These are phyloP conservation scores for Tokudaia tokunoshimensis DNA, from an alignment of 2,797 vertebrate genomes.

Conservation along the genomic window DNA sequence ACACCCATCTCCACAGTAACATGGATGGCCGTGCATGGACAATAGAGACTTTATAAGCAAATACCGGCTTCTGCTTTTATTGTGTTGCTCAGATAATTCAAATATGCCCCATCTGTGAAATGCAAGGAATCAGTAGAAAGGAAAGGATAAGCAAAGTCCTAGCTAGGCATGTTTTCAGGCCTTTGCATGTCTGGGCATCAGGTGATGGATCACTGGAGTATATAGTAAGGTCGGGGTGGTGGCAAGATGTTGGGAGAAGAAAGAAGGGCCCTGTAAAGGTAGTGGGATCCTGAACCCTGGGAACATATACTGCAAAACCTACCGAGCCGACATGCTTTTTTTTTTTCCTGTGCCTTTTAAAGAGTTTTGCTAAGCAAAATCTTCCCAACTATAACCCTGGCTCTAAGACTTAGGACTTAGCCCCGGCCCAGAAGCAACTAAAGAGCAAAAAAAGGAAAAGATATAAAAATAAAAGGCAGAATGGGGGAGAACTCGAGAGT, in stretches of 20 bases:
- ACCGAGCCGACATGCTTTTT: neutral
- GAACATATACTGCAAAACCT: neutral
- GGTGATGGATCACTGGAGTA: neutral
- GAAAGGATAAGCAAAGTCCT: neutral
- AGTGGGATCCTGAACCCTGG: neutral
- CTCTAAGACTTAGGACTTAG: neutral
- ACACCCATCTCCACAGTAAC: neutral
- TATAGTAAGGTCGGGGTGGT: too few species aligned
- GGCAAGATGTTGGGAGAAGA: neutral
- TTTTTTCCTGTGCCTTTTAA: neutral
- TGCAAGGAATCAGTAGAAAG: slow-evolving; percentile 42
- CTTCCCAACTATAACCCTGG: neutral
- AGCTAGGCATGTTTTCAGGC: slow-evolving; percentile 26
- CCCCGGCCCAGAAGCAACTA: neutral
- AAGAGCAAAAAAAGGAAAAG: slow-evolving; percentile 36
- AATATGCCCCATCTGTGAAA: slow-evolving; percentile 50
- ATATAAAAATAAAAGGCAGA: slow-evolving; percentile 32
- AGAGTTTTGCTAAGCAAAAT: neutral
- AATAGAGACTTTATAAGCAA: slow-evolving; percentile 42
- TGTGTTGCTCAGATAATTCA: slow-evolving; percentile 52
- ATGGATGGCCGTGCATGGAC: neutral
- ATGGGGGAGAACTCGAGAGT: neutral
- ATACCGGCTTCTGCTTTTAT: neutral
- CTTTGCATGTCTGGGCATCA: neutral
- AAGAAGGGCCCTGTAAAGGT: neutral